These are phyloP conservation scores for Drosophila birchii DNA, from an alignment of 2,888 invertebrate species.

Conservation along the genomic window DNA sequence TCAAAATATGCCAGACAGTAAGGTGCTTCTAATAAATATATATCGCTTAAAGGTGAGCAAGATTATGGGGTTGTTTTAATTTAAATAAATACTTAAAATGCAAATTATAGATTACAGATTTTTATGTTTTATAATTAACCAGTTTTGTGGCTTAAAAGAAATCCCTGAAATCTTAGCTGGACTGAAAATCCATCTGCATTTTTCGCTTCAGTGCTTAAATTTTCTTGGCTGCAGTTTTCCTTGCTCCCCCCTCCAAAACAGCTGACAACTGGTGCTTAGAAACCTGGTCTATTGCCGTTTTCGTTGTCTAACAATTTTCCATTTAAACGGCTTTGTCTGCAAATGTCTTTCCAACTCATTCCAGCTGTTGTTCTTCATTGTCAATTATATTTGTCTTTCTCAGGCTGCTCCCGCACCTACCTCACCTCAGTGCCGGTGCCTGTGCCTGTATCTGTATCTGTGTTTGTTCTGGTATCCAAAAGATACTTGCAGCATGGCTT, in stretches of 20 bases:
- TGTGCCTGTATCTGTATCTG: not conserved
- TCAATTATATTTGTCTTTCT: constrained; percentile 72
- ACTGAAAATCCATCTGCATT: not conserved
- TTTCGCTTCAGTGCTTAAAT: constrained; percentile 1
- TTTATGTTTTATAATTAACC: too few relatives aligned
- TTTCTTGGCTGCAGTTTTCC: not conserved
- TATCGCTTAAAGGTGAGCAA: not conserved
- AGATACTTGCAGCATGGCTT: constrained; percentile 37
- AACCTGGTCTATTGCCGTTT: constrained; percentile 4
- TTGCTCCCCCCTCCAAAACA: constrained; percentile 19
- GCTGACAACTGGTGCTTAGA: constrained; percentile 40
- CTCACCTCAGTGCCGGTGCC: not conserved
- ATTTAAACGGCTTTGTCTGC: constrained; percentile 43
- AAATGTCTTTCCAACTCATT: constrained; percentile 29
- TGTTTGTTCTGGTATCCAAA: constrained; percentile 63
- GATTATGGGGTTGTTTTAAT: not conserved
- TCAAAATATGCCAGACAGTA: constrained; percentile 7
- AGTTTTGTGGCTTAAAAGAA: too few relatives aligned
- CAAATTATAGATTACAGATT: not conserved
- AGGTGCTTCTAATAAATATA: not conserved
- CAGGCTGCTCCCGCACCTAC: constrained; percentile 57
- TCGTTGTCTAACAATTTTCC: constrained; percentile 42
- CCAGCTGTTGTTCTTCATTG: constrained; percentile 34
- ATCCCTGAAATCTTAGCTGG: too few relatives aligned
- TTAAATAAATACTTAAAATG: not conserved